Conservation (phyloP, 2,888 invertebrate species). For the Hypomecis punctinalis region DNA sequence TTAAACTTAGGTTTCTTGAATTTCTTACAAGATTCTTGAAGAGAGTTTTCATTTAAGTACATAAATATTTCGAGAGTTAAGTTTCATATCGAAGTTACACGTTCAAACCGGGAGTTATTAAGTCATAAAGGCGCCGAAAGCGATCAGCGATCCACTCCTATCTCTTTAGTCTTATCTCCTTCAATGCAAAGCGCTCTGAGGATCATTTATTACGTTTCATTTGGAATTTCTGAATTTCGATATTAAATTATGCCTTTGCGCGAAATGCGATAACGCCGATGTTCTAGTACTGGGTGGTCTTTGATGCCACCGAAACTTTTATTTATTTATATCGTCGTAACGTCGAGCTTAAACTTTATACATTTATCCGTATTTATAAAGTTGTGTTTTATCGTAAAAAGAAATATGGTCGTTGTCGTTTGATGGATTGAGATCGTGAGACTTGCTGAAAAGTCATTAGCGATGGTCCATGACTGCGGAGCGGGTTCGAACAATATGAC, state of each 20-base stretch:
- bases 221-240: conserved; percentile 22
- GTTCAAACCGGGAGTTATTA: conserved; percentile 19
- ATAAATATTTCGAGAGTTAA: conserved; percentile 12
- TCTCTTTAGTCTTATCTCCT: conserved; percentile 25
- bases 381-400: conserved; percentile 6
- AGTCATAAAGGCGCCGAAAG: conserved; percentile 20
- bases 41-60: conserved; percentile 9
- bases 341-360: no score
- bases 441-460: conserved; percentile 33
- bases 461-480: conserved; percentile 20
- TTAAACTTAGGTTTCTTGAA: neutral
- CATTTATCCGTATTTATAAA: neutral
- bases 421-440: conserved; percentile 35
- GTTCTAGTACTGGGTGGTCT: conserved; percentile 25
- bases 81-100: conserved; percentile 24
- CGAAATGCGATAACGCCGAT: conserved; percentile 18
- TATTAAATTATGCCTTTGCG: conserved; percentile 24
- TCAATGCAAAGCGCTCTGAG: conserved; percentile 15
- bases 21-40: neutral
- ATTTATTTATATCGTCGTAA: no score
- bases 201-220: conserved; percentile 21
- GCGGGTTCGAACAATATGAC: neutral
- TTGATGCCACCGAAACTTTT: conserved; percentile 9
- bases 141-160: conserved; percentile 12
- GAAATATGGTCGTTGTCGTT: conserved; percentile 22